phyloP scores from a whole-genome alignment of 2,888 invertebrate species.

The Idaea biselata region DNA sequence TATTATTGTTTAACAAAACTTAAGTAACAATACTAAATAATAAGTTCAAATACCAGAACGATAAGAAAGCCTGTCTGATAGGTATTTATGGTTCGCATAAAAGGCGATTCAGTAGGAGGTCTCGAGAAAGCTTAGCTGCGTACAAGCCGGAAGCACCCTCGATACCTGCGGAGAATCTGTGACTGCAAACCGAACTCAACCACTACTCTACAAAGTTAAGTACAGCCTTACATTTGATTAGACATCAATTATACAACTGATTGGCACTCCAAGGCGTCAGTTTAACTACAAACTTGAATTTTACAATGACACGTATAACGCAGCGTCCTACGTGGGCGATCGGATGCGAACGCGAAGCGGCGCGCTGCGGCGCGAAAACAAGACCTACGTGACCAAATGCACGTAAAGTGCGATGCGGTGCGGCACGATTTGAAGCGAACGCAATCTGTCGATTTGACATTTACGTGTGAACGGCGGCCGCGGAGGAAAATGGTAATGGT shows the following conservation, averaged over 20 bases:
- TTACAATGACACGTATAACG: constrained; percentile 28
- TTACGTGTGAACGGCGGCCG: no score
- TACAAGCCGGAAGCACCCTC: constrained; percentile 47
- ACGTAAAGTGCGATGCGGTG: no score
- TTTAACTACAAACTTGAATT: constrained; percentile 40
- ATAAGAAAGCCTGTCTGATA: constrained; percentile 23
- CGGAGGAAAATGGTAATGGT: no score
- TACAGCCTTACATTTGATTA: constrained; percentile 53
- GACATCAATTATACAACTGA: constrained; percentile 48
- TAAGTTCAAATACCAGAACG: constrained; percentile 30
- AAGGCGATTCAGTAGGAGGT: constrained; percentile 43
- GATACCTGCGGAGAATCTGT: constrained; percentile 45
- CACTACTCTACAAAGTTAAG: constrained; percentile 41
- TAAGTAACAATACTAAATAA: constrained; percentile 7
- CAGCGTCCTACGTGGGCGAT: no score
- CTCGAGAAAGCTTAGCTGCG: constrained; percentile 43
- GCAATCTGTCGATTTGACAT: no score
- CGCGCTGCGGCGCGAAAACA: no score
- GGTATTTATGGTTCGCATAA: constrained; percentile 40
- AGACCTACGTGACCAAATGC: no score
- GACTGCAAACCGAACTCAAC: constrained; percentile 36
- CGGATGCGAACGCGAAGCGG: no score
- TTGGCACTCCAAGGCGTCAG: constrained; percentile 47
- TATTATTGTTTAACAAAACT: background rate
- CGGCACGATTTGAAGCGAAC: no score